Evolutionary conservation across 1,140 invertebrate species (phyloP).

Genomic region (Rhysida immarginata): DNA sequence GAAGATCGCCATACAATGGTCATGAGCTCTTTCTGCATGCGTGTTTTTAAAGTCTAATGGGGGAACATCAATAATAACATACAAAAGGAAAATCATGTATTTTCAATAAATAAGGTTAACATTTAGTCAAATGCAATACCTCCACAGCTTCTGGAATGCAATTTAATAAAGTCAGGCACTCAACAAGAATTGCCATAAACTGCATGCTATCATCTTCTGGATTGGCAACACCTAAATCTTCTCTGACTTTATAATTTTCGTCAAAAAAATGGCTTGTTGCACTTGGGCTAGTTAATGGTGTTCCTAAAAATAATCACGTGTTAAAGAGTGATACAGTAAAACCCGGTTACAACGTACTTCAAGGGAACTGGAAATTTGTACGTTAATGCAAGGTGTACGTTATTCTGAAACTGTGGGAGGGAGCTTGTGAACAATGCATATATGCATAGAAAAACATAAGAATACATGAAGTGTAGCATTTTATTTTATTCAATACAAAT

Average conservation of each 20-base stretch:
- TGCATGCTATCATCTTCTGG: constrained; percentile 48
- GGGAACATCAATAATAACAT: constrained; percentile 12
- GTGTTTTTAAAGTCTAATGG: constrained; percentile 52
- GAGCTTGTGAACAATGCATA: no score
- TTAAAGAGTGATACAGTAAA: no score
- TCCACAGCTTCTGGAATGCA: constrained; percentile 71
- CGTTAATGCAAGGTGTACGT: no score
- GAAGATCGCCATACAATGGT: constrained; percentile 59
- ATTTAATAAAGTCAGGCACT: constrained; percentile 67
- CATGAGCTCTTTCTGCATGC: constrained; percentile 63
- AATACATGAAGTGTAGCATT: no score
- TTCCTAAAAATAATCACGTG: no score
- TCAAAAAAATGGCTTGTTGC: constrained; percentile 1
- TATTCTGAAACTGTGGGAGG: no score
- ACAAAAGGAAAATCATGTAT: neutral
- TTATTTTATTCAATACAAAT: no score
- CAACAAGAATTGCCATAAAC: constrained; percentile 64
- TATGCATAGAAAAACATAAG: no score
- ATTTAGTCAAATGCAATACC: constrained; percentile 33
- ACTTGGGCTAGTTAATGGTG: neutral
- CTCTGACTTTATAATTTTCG: constrained; percentile 24
- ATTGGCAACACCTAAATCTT: constrained; percentile 44
- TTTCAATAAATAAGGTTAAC: neutral
- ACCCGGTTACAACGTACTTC: no score
- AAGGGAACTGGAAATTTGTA: no score